Percentiles rank a stretch among this genome's conserved stretches.
phyloP scores from a whole-genome alignment of 2,888 invertebrate species.

The Drosophila helvetica region DNA sequence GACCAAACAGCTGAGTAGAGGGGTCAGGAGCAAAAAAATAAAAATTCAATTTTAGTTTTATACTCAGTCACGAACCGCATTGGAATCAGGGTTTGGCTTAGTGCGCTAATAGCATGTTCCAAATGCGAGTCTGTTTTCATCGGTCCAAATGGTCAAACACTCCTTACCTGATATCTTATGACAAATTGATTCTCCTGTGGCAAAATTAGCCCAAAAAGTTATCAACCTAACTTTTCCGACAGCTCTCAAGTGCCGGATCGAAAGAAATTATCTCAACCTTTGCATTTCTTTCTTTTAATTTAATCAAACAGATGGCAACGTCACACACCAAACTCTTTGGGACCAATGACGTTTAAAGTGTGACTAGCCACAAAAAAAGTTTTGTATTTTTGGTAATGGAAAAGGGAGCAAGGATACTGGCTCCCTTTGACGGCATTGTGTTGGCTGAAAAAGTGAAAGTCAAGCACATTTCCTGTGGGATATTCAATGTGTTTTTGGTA shows the following conservation, averaged over 20 bases:
- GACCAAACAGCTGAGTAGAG: conserved; percentile 15
- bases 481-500: conserved; percentile 4
- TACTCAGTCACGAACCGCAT: neutral
- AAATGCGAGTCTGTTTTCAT: no score
- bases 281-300: conserved; percentile 30
- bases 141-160: no score
- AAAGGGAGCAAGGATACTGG: conserved; percentile 5
- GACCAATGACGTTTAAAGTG: conserved; percentile 29
- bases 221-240: conserved; percentile 10
- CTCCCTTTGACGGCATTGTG: conserved; percentile 33
- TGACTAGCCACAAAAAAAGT: conserved; percentile 25
- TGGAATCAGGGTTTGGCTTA: no score
- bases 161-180: conserved; percentile 16
- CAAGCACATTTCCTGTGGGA: conserved; percentile 23
- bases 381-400: conserved; percentile 7
- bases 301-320: conserved; percentile 34
- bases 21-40: conserved; percentile 33
- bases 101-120: no score
- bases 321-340: conserved; percentile 5
- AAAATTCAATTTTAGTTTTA: conserved; percentile 54
- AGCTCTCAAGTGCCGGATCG: conserved; percentile 37
- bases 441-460: conserved; percentile 27
- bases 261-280: conserved; percentile 17
- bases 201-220: conserved; percentile 17
- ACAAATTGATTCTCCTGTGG: conserved; percentile 40